Evolutionary conservation across 2,797 vertebrate species (phyloP).

Genomic region (Oreonectes daqikongensis): DNA sequence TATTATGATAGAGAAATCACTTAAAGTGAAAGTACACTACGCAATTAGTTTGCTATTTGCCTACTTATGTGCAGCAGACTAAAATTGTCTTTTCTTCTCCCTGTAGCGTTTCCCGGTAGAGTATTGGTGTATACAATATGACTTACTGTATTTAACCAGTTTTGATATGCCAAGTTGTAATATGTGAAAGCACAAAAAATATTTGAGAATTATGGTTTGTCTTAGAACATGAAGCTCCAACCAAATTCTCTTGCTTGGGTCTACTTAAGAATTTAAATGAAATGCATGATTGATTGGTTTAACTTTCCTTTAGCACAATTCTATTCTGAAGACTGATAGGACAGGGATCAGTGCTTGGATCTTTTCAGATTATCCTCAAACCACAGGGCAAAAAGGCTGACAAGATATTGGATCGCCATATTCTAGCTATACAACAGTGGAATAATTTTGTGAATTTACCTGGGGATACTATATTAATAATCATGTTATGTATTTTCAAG

Average conservation of each 20-base stretch:
- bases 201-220: too few species aligned
- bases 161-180: too few species aligned
- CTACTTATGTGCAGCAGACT: too few species aligned
- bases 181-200: too few species aligned
- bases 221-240: neutral
- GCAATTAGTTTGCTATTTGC: too few species aligned
- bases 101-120: too few species aligned
- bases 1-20: too few species aligned
- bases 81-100: too few species aligned
- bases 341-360: neutral
- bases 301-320: conserved; percentile 5
- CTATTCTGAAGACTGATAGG: conserved; percentile 9
- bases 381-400: neutral
- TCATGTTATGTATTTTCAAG: neutral
- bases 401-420: neutral
- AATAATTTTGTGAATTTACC: neutral
- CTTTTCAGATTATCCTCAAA: conserved; percentile 8
- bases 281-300: conserved; percentile 24
- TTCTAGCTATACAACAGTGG: neutral
- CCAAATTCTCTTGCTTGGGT: conserved; percentile 11
- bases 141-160: neutral
- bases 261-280: conserved; percentile 11
- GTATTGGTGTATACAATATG: too few species aligned
- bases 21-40: too few species aligned
- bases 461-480: neutral